These are phyloP conservation scores for Drosophila helvetica DNA, from an alignment of 2,888 invertebrate genomes.

Conservation along the genomic window DNA sequence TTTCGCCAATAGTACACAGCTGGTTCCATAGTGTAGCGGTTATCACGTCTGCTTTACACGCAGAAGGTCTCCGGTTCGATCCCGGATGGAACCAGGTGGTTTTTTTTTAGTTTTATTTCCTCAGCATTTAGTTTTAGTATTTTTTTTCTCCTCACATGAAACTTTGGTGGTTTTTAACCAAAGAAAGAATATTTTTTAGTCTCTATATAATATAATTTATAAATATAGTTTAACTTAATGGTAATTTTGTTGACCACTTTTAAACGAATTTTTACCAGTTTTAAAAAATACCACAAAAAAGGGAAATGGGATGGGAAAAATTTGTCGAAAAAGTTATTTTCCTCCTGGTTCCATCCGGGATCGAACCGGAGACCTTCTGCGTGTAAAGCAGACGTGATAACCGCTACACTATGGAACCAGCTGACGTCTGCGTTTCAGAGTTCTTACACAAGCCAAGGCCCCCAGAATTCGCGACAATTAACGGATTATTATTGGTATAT, in stretches of 20 bases:
- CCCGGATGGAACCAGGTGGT: constrained; percentile 58
- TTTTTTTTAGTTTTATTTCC: neutral
- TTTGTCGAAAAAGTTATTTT: constrained; percentile 32
- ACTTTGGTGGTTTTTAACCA: neutral
- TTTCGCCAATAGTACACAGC: constrained; percentile 25
- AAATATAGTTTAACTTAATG: no score
- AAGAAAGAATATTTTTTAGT: neutral
- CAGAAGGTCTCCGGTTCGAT: constrained; percentile 80
- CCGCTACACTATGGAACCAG: constrained; percentile 83
- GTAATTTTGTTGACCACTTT: no score
- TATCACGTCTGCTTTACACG: constrained; percentile 85
- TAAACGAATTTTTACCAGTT: neutral
- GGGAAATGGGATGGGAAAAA: neutral
- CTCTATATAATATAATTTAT: no score
- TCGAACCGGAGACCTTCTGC: constrained; percentile 85
- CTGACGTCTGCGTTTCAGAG: neutral
- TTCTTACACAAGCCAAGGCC: neutral
- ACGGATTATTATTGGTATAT: neutral
- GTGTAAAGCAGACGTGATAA: constrained; percentile 85
- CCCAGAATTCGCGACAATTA: neutral
- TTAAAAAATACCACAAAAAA: neutral
- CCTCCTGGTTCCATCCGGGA: constrained; percentile 84
- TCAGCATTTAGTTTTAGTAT: no score
- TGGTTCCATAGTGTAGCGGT: constrained; percentile 85
- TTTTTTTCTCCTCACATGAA: neutral